Percentiles rank a stretch among this genome's conserved stretches.
Evolutionary conservation across 2,797 vertebrate species (phyloP).

Genomic region (Schizopygopsis malacanthus): DNA sequence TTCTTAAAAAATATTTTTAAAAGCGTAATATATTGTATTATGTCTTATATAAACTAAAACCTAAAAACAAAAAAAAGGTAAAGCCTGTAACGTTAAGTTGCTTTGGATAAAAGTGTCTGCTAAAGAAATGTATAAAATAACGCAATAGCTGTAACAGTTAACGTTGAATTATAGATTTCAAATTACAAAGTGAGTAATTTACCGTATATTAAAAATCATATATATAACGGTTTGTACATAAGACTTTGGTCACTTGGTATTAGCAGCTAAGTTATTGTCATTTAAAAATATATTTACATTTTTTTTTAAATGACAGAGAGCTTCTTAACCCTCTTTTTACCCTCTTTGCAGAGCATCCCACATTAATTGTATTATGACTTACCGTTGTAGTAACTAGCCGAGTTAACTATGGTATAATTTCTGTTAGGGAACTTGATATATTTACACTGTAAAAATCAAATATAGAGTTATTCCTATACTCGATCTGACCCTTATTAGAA

Average conservation of each 20-base stretch:
- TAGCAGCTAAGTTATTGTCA: neutral
- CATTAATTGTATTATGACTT: neutral
- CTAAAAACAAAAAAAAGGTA: too few species aligned
- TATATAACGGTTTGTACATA: neutral
- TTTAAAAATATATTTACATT: neutral
- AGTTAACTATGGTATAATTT: neutral
- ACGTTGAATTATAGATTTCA: neutral
- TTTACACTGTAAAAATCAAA: neutral
- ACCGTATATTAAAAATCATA: neutral
- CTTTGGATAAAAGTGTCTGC: too few species aligned
- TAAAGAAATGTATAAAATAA: too few species aligned
- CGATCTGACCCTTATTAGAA: neutral
- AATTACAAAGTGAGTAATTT: neutral
- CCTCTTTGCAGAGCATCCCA: neutral
- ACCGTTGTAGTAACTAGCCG: neutral
- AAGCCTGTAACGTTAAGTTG: too few species aligned
- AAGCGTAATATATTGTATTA: neutral
- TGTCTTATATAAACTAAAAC: too few species aligned
- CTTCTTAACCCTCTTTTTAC: neutral
- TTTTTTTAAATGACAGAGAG: neutral
- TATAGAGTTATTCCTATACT: neutral
- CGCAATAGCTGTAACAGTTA: neutral
- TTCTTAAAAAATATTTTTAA: neutral
- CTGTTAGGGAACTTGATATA: neutral
- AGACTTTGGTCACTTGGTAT: neutral